Evolutionary conservation across 2,888 invertebrate genomes (phyloP), one percentile per base, ranked within the genome.

Genomic region (Ormyrus pomaceus): DNA sequence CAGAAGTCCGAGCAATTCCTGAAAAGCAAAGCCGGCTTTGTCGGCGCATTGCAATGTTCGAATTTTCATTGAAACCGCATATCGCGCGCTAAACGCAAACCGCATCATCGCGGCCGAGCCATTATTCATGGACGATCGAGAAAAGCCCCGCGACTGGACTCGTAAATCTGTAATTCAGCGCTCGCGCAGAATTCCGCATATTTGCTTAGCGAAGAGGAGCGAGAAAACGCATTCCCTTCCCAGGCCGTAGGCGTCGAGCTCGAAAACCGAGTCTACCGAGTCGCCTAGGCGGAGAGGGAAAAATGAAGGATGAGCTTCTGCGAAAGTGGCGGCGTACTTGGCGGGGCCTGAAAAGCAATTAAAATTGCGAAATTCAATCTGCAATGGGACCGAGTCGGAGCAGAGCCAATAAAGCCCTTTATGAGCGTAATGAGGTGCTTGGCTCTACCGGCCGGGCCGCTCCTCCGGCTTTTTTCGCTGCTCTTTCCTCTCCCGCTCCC

Each of bases 281-380:
- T n/a, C n/a, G 13, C 65, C n/a, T 13, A 64, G 19, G n/a, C 46
- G 2, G 73, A 62, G 65, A n/a, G n/a, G 34, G 13, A 6, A n/a
- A 9, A 58, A 56, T 56, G 34, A 62, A 73, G 34, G 46, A 46
- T 9, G 53, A 64, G 73, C 58, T 74, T 79, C 69, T 70, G 70
- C 62, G 78, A 77, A 77, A 9, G 56, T n/a, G 11, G 9, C 51
- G 50, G 10, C 34, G 10, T 34, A 34, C 13, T 2, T 2, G 34
- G 2, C 53, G 58, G 58, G 69, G 56, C 66, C 69, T 77, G 72
- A 81, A 76, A 81, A 71, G 81, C 76, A 81, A 81, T 81, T 81
- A 81, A 81, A 81, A 56, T 72, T 70, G 81, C 79, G 75, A 81
- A 81, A 81, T 81, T 81, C 81, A 81, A 81, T 81, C 79, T 79